Percentiles rank a stretch among this genome's conserved stretches.
phyloP scores from a whole-genome alignment of 2,113 vertebrate genomes.

The Erpornis zantholeuca region DNA sequence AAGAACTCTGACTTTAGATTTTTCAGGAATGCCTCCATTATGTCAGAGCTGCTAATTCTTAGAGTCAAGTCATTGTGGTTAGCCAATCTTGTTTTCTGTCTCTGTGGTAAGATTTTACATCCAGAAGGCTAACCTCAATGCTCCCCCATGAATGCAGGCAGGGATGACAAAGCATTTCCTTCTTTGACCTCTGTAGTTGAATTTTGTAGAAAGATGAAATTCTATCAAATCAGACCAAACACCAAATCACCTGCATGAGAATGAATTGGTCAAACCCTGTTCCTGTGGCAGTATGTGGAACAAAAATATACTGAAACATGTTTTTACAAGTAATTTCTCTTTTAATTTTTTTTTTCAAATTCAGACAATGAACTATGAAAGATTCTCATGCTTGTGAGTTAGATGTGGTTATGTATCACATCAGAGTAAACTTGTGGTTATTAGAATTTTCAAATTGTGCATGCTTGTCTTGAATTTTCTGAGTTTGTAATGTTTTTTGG shows the following conservation, averaged over 20 bases:
- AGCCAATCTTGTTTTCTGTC: constrained; percentile 48
- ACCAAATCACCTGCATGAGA: background rate
- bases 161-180: constrained; percentile 48
- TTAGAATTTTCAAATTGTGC: background rate
- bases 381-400: background rate
- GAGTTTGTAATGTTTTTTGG: background rate
- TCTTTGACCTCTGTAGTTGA: background rate
- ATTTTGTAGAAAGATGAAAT: constrained; percentile 6
- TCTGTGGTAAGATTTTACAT: constrained; percentile 55
- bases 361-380: background rate
- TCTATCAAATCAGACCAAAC: background rate
- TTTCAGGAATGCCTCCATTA: constrained; percentile 32
- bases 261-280: background rate
- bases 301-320: background rate
- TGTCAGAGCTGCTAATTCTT: constrained; percentile 17
- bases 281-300: background rate
- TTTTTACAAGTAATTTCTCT: background rate
- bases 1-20: constrained; percentile 14
- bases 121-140: constrained; percentile 49
- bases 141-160: constrained; percentile 29
- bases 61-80: constrained; percentile 61
- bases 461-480: background rate
- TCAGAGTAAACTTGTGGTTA: background rate
- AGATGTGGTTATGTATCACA: background rate
- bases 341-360: background rate